phyloP scores from a whole-genome alignment of 1,140 invertebrate species.

The Argopecten irradians region DNA sequence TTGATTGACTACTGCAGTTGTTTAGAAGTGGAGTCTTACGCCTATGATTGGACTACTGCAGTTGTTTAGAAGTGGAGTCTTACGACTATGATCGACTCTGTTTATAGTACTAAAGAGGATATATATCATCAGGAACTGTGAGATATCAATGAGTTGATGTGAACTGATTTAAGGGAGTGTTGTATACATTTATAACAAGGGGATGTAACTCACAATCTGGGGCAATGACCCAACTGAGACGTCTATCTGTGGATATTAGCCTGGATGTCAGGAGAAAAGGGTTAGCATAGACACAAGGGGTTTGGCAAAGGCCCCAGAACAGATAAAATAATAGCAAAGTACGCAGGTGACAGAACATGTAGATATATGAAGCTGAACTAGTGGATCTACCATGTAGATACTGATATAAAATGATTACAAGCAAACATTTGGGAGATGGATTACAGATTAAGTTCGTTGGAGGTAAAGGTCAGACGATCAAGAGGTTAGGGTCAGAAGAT shows the following conservation, averaged over 20 bases:
- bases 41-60: too few species aligned
- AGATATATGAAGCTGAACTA: not conserved
- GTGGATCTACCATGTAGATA: not conserved
- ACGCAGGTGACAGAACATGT: not conserved
- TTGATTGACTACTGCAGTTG: too few species aligned
- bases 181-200: too few species aligned
- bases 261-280: not conserved
- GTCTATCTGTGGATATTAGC: slow-evolving; percentile 3
- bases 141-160: too few species aligned
- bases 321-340: not conserved
- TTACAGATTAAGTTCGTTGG: not conserved
- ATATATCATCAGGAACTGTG: too few species aligned
- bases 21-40: too few species aligned
- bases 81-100: too few species aligned
- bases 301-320: not conserved
- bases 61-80: too few species aligned
- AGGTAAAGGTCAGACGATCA: not conserved
- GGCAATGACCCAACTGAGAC: not conserved
- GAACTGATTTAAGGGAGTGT: too few species aligned
- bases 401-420: too few species aligned
- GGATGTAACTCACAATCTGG: not conserved
- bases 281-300: too few species aligned
- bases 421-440: not conserved
- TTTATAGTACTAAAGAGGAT: too few species aligned
- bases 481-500: not conserved